Evolutionary conservation across 2,888 invertebrate species (phyloP), one percentile per base, ranked within the genome.

Genomic region (Sturmia bella): DNA sequence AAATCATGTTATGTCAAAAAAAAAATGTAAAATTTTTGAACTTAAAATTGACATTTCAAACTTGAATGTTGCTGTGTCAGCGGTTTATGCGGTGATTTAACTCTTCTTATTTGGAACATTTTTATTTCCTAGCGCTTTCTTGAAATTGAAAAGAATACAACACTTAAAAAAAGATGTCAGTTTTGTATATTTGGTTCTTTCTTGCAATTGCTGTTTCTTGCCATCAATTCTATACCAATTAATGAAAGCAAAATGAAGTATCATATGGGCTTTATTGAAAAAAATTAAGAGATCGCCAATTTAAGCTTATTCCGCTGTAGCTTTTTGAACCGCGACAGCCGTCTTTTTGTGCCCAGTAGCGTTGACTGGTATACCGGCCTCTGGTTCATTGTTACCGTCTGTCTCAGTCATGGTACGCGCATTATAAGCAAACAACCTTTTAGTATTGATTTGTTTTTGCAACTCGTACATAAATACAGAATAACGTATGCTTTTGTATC

Each of bases 361-460:
- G 24, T 88, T 32, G 88, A 89, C 74, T 88, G 88, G 87, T 64
- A 87, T 7, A 83, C 85, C 0, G 88, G 88, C 0, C 57, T 86
- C 27, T 84, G 68, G 56, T 83, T 74, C n/a, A 74, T 84, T 6
- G 79, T 86, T 17, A 68, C 83, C 6, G 84, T 85, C 63, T 78
- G 82, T 3, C 73, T 86, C 0, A 72, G 61, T 15, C 21, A 87
- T 0, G 83, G 84, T 32, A 85, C 85, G 17, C 85, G 88, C 5
- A 85, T 89, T 32, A 84, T 89, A 24, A 85, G 85, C 11, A 82
- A 68, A 32, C 78, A 85, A 7, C 85, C 86, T 6, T 87, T 87
- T 61, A 39, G 80, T 1, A 69, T 86, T 0, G 85, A 87, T 4
- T 50, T 84, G 24, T 84, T 87, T 21, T 80, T 87, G 7, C 12